Conservation (phyloP, 1,140 invertebrate species). For the Dreissena polymorpha region DNA sequence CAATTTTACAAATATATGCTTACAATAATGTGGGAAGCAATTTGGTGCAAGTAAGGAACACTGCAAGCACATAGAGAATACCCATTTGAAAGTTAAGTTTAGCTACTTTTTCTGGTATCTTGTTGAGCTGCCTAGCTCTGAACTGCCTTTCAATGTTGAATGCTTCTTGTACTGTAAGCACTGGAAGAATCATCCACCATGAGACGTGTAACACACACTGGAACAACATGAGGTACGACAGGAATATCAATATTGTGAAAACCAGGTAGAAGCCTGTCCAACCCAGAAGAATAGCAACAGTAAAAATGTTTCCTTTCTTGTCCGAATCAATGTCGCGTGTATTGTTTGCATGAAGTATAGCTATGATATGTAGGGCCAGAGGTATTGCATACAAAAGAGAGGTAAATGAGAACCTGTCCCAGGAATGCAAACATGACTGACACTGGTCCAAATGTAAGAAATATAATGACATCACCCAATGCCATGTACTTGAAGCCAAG, state of each 20-base stretch:
- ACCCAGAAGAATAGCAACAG: conserved; percentile 95
- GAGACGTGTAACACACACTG: conserved; percentile 89
- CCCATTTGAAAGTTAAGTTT: conserved; percentile 95
- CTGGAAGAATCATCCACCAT: conserved; percentile 92
- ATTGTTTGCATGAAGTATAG: too few species aligned
- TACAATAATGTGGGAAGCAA: conserved; percentile 55
- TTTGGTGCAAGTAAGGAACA: conserved; percentile 62
- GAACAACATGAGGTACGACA: conserved; percentile 93
- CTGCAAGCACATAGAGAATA: conserved; percentile 90
- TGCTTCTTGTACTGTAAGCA: conserved; percentile 91
- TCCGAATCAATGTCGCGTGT: conserved; percentile 94
- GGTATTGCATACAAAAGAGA: conserved; percentile 95
- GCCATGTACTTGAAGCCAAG: conserved; percentile 95
- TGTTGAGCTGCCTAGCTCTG: conserved; percentile 88
- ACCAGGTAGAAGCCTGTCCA: conserved; percentile 93
- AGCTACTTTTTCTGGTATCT: conserved; percentile 92
- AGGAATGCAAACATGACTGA: too few species aligned
- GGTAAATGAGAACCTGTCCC: conserved; percentile 93
- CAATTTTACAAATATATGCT: too few species aligned
- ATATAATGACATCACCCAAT: conserved; percentile 92
- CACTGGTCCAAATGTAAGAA: conserved; percentile 96
- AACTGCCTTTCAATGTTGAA: conserved; percentile 96
- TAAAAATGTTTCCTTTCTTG: conserved; percentile 92
- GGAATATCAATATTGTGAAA: conserved; percentile 94
- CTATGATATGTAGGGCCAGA: conserved; percentile 95